Conservation (phyloP, 2,113 vertebrate species). For the Phaethornis superciliosus region DNA sequence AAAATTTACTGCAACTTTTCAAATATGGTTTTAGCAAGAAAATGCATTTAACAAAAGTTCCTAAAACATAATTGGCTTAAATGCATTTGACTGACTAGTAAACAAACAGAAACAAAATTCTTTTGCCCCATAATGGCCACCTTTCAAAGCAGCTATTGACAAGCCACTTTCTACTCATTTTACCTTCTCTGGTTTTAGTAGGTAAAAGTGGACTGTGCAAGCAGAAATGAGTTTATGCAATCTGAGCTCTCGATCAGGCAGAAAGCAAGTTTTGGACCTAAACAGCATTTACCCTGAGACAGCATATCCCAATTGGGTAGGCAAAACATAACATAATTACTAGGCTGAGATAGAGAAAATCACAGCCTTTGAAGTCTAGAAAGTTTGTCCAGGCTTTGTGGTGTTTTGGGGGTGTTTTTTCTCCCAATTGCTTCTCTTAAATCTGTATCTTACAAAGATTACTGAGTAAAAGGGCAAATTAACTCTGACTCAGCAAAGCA, state of each 20-base stretch:
- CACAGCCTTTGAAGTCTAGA: neutral
- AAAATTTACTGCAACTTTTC: conserved; percentile 31
- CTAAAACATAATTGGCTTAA: neutral
- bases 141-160: neutral
- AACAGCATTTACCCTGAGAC: neutral
- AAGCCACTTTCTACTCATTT: neutral
- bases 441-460: neutral
- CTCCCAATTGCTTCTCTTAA: neutral
- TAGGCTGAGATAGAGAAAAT: neutral
- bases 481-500: neutral
- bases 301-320: neutral
- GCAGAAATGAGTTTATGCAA: neutral
- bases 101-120: neutral
- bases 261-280: neutral
- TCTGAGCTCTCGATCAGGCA: neutral
- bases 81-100: neutral
- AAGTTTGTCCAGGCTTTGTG: neutral
- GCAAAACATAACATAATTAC: neutral
- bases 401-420: neutral
- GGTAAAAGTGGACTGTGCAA: neutral
- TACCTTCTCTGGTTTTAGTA: neutral
- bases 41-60: neutral
- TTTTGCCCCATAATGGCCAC: neutral
- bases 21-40: neutral
- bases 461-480: neutral